Percentiles rank a stretch among this genome's conserved stretches.
Evolutionary conservation across 2,113 vertebrate species (phyloP).

Genomic region (Paradisaea rubra): DNA sequence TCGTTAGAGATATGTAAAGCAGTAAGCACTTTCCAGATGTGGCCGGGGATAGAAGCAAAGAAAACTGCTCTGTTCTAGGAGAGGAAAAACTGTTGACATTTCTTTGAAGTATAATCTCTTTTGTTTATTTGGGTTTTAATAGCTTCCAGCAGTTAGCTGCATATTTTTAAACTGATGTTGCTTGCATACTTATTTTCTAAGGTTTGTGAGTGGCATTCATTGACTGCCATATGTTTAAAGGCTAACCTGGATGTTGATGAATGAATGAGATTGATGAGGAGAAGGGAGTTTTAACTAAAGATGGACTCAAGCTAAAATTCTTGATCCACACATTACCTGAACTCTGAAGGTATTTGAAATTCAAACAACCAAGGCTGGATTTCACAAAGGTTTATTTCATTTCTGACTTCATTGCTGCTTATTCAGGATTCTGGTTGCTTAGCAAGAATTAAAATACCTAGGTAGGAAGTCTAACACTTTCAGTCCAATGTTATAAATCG

Average conservation of each 20-base stretch:
- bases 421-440: not conserved
- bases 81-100: constrained; percentile 82
- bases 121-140: constrained; percentile 84
- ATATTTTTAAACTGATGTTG: constrained; percentile 82
- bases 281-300: constrained; percentile 26
- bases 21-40: constrained; percentile 86
- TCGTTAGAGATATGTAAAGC: constrained; percentile 81
- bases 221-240: constrained; percentile 70
- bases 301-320: not conserved
- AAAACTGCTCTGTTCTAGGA: constrained; percentile 81
- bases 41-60: constrained; percentile 74
- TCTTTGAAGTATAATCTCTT: constrained; percentile 87
- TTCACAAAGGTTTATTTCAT: constrained; percentile 40
- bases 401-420: not conserved
- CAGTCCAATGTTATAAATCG: not conserved
- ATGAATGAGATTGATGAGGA: constrained; percentile 44
- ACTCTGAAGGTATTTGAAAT: constrained; percentile 6
- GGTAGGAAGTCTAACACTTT: not conserved
- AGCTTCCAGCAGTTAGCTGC: constrained; percentile 83
- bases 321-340: not conserved
- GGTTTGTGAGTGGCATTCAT: constrained; percentile 73
- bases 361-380: not conserved
- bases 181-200: constrained; percentile 71
- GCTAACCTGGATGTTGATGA: constrained; percentile 61
- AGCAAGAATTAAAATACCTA: not conserved